These are phyloP conservation scores for Gymnocephalus cernua DNA, from an alignment of 2,113 vertebrate genomes.

Conservation along the genomic window DNA sequence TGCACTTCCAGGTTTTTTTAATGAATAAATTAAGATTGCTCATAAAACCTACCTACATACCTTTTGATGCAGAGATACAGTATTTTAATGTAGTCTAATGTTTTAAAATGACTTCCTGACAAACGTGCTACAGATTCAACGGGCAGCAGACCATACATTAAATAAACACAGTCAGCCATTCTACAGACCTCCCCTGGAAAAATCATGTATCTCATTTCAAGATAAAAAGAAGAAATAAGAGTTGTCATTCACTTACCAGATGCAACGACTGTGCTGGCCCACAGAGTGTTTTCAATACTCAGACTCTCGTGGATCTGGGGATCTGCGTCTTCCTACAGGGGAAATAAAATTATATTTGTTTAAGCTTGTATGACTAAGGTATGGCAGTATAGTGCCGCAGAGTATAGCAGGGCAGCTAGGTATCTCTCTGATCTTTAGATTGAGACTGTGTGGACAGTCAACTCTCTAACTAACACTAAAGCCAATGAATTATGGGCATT, in stretches of 20 bases:
- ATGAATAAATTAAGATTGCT: background rate
- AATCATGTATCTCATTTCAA: background rate
- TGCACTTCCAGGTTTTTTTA: background rate
- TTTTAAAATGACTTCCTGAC: background rate
- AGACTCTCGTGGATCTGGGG: conserved; percentile 95
- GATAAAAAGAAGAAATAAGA: background rate
- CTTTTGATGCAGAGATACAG: background rate
- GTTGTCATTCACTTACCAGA: conserved; percentile 86
- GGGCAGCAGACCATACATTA: background rate
- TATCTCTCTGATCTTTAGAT: background rate
- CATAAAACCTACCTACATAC: background rate
- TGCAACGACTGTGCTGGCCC: conserved; percentile 97
- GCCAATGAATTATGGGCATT: background rate
- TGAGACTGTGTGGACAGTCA: background rate
- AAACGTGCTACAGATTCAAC: background rate
- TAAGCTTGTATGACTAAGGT: too few species aligned
- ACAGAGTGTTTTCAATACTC: conserved; percentile 95
- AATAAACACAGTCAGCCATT: background rate
- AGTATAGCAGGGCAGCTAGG: background rate
- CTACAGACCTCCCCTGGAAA: background rate
- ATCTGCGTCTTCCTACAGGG: conserved; percentile 91
- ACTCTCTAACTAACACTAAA: background rate
- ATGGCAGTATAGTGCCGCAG: too few species aligned
- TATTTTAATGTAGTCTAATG: background rate
- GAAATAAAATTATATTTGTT: conserved; percentile 5